phyloP scores from a whole-genome alignment of 2,113 vertebrate genomes.

The Embiotoca jacksoni region DNA sequence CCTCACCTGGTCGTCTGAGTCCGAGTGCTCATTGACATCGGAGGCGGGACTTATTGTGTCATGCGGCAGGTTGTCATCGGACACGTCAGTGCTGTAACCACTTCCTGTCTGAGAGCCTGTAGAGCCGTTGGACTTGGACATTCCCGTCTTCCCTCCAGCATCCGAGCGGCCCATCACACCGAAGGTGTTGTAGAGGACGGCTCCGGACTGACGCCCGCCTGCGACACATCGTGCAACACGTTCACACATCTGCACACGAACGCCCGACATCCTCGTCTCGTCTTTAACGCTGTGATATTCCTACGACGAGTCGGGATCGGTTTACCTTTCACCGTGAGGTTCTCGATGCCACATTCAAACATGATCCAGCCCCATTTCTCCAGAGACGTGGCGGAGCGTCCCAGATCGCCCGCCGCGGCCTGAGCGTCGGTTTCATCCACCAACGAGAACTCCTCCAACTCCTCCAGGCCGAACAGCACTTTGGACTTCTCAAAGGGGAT shows the following conservation, averaged over 20 bases:
- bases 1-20: slow-evolving; percentile 95
- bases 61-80: slow-evolving; percentile 93
- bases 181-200: slow-evolving; percentile 92
- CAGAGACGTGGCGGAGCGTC: slow-evolving; percentile 86
- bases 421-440: slow-evolving; percentile 93
- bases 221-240: not conserved
- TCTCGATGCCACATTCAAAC: slow-evolving; percentile 99
- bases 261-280: too few relatives aligned
- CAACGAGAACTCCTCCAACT: slow-evolving; percentile 93
- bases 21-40: slow-evolving; percentile 92
- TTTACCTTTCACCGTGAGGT: slow-evolving; percentile 96
- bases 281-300: not conserved
- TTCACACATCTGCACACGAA: not conserved
- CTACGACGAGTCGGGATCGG: not conserved
- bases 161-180: slow-evolving; percentile 91
- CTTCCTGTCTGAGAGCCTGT: slow-evolving; percentile 97
- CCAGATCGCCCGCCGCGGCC: slow-evolving; percentile 82
- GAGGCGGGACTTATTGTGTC: slow-evolving; percentile 90
- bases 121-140: slow-evolving; percentile 93
- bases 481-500: slow-evolving; percentile 99
- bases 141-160: slow-evolving; percentile 84
- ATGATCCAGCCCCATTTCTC: slow-evolving; percentile 99
- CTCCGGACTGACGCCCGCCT: slow-evolving; percentile 92
- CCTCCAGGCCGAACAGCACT: slow-evolving; percentile 97
- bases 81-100: slow-evolving; percentile 97